Evolutionary conservation across 1,140 invertebrate genomes (phyloP).

Genomic region (Eriosoma lanigerum): DNA sequence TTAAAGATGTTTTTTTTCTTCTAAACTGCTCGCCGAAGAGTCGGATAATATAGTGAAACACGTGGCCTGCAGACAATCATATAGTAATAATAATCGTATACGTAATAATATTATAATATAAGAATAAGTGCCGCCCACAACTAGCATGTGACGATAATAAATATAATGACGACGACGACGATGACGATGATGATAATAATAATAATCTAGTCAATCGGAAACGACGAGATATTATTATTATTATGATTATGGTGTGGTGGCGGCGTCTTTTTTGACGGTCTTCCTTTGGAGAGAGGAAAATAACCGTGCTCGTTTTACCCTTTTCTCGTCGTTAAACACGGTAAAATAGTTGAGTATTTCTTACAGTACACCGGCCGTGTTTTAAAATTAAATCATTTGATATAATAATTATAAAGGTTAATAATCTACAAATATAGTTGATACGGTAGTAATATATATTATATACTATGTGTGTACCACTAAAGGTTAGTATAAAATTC

Average conservation of each 20-base stretch:
- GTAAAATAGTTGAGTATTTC: not conserved
- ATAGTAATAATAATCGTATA: slow-evolving; percentile 1
- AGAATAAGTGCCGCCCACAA: slow-evolving; percentile 22
- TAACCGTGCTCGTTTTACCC: not conserved
- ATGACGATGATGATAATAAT: slow-evolving; percentile 4
- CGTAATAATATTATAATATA: not conserved
- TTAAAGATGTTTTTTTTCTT: slow-evolving; percentile 31
- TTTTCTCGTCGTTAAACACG: slow-evolving; percentile 24
- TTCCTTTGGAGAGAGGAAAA: not conserved
- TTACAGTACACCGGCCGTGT: not conserved
- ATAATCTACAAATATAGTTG: not conserved
- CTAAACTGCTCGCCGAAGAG: not conserved
- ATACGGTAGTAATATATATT: not conserved
- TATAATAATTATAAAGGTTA: not conserved
- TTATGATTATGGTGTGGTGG: not conserved
- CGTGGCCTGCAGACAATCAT: slow-evolving; percentile 44
- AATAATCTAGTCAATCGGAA: slow-evolving; percentile 41
- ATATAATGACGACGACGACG: not conserved
- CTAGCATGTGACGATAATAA: slow-evolving; percentile 42
- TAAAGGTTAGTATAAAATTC: too few species aligned
- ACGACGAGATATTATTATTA: slow-evolving; percentile 22
- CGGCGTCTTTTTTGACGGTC: slow-evolving; percentile 26
- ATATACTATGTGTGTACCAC: too few species aligned
- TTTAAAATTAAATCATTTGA: not conserved
- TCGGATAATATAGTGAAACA: slow-evolving; percentile 12